Conservation (phyloP, 2,113 vertebrate species). For the Saccopteryx bilineata region DNA sequence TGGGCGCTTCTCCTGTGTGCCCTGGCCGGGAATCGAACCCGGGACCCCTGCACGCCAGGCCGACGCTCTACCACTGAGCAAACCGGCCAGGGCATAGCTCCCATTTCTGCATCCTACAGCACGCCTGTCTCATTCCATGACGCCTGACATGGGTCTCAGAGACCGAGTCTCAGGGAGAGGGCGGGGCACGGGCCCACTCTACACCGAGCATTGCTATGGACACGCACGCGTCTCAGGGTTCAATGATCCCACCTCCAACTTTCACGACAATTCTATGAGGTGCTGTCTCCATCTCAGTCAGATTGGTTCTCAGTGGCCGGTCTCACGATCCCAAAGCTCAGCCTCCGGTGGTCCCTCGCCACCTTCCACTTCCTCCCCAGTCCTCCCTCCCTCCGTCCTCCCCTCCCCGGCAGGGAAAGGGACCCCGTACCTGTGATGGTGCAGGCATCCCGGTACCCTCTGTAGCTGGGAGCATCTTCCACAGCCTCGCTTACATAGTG, state of each 20-base stretch:
- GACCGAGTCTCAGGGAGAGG: background rate
- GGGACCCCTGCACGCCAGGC: no score
- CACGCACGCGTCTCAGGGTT: rapidly evolving
- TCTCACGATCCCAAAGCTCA: background rate
- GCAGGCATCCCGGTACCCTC: conserved; percentile 95
- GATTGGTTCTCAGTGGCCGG: background rate
- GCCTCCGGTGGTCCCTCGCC: no score
- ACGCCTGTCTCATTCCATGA: rapidly evolving
- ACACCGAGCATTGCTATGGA: rapidly evolving
- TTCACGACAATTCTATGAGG: background rate
- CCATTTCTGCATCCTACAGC: background rate
- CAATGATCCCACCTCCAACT: background rate
- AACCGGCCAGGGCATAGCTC: no score
- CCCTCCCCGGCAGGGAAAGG: background rate
- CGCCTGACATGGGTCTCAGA: background rate
- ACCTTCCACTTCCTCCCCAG: rapidly evolving
- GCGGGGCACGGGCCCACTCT: rapidly evolving
- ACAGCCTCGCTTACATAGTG: conserved; percentile 94
- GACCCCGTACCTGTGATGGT: conserved; percentile 95
- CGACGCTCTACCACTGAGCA: no score
- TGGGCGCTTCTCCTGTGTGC: no score
- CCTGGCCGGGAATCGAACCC: no score
- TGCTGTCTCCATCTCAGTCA: background rate
- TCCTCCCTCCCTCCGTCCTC: rapidly evolving
- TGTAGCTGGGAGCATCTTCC: conserved; percentile 85